These are phyloP conservation scores for Pegoplata infirma DNA, from an alignment of 2,888 invertebrate species.

Conservation along the genomic window DNA sequence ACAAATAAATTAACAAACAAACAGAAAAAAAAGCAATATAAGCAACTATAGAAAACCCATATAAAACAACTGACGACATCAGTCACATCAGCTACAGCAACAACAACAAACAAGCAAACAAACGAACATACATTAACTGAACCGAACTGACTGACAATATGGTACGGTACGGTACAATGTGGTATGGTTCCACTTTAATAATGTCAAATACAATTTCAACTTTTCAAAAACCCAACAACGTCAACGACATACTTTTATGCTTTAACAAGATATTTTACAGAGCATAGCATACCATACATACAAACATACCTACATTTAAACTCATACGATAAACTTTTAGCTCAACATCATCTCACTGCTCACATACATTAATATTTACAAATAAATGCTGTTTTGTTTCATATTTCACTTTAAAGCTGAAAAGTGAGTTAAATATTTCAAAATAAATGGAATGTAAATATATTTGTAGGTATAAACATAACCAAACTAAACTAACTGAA, in stretches of 20 bases:
- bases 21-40: constrained; percentile 36
- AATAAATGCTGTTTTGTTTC: background rate
- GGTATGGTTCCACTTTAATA: constrained; percentile 28
- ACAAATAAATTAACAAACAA: constrained; percentile 14
- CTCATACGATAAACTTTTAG: background rate
- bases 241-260: constrained; percentile 31
- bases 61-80: constrained; percentile 53
- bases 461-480: too few relatives aligned
- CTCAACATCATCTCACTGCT: background rate
- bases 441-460: background rate
- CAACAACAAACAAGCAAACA: constrained; percentile 6
- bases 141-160: constrained; percentile 7
- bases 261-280: constrained; percentile 10
- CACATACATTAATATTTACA: background rate
- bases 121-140: background rate
- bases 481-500: background rate
- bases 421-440: constrained; percentile 10
- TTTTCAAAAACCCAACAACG: constrained; percentile 26
- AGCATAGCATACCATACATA: background rate
- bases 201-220: constrained; percentile 44
- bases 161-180: background rate
- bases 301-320: background rate
- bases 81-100: constrained; percentile 40
- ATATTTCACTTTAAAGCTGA: constrained; percentile 1
- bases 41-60: constrained; percentile 34